Evolutionary conservation across 1,140 invertebrate genomes (phyloP).

Genomic region (Aphis gossypii): DNA sequence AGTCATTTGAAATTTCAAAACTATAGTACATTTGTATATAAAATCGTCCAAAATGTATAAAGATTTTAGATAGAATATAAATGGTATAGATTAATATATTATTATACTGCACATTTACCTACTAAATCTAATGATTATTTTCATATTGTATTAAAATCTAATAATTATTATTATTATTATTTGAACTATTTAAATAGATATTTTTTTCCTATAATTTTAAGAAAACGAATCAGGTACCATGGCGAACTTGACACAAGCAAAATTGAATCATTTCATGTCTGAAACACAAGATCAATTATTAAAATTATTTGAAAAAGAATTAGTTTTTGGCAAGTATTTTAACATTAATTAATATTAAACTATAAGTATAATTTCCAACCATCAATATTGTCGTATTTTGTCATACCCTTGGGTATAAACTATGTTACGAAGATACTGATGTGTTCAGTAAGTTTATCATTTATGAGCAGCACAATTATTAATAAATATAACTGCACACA

Average conservation of each 20-base stretch:
- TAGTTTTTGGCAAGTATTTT: conserved; percentile 2
- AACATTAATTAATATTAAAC: too few relatives aligned
- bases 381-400: too few relatives aligned
- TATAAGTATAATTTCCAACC: not conserved
- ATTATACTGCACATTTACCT: too few relatives aligned
- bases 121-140: not conserved
- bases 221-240: not conserved
- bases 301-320: not conserved
- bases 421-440: not conserved
- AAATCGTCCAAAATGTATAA: not conserved
- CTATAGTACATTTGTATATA: not conserved
- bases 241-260: not conserved
- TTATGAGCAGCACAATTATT: not conserved
- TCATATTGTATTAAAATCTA: not conserved
- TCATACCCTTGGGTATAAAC: too few relatives aligned
- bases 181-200: not conserved
- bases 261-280: not conserved
- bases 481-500: not conserved
- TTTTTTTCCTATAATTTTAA: not conserved
- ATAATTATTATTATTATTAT: not conserved
- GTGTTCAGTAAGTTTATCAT: not conserved
- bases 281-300: conserved; percentile 30
- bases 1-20: not conserved
- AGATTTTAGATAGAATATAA: not conserved
- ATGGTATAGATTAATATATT: not conserved